Conservation (phyloP, 2,113 vertebrate genomes). For the Otis tarda region DNA sequence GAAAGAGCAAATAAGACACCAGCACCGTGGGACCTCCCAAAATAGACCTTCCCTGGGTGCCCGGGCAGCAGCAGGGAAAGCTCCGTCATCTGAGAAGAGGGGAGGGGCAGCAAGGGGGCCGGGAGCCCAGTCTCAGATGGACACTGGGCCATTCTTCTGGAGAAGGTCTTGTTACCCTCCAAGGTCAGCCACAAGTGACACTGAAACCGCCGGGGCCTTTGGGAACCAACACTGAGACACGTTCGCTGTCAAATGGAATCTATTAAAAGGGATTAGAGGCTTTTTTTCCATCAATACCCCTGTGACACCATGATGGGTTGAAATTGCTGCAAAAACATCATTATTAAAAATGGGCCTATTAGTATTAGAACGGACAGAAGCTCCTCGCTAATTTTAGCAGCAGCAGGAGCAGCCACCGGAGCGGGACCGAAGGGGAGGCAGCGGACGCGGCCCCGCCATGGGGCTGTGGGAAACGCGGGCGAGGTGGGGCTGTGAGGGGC, state of each 20-base stretch:
- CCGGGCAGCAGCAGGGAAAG: background rate
- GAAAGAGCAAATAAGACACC: background rate
- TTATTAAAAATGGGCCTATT: slow-evolving; percentile 75
- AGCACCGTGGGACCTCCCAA: background rate
- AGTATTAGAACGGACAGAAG: slow-evolving; percentile 68
- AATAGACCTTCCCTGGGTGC: background rate
- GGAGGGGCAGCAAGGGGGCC: background rate
- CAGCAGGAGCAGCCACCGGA: background rate
- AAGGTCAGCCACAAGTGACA: slow-evolving; percentile 54
- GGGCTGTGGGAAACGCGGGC: background rate
- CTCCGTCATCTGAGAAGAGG: background rate
- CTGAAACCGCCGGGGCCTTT: slow-evolving; percentile 12
- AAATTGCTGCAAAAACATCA: slow-evolving; percentile 75
- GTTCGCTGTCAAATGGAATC: slow-evolving; percentile 72
- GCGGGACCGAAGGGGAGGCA: background rate
- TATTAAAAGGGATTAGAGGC: slow-evolving; percentile 69
- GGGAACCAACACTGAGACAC: slow-evolving; percentile 54
- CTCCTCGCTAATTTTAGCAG: slow-evolving; percentile 56
- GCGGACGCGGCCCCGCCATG: rapidly evolving
- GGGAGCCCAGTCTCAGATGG: background rate
- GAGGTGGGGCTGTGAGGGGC: background rate
- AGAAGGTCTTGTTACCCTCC: slow-evolving; percentile 2
- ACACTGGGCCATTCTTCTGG: slow-evolving; percentile 63
- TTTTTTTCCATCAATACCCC: slow-evolving; percentile 64
- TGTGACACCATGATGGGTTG: slow-evolving; percentile 66